Base-by-base conservation (phyloP, 2,797 vertebrate species). In the Epinephelus awoara region DNA sequence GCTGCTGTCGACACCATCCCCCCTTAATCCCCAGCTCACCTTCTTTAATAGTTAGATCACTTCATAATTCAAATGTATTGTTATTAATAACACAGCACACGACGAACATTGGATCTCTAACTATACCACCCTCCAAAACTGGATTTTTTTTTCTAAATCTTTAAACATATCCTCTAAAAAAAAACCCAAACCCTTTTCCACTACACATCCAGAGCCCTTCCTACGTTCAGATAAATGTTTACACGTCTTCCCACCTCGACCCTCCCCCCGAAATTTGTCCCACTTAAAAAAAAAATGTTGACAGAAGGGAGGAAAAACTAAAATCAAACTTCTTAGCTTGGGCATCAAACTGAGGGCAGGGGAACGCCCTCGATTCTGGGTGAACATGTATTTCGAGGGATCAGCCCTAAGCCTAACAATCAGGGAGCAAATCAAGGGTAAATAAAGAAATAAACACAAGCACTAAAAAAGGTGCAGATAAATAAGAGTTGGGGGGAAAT, bases 81-180 rank as follows among this genome's bases (percentile, higher is more conserved):
- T 89, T 88, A 91, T 90, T 94, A 92, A 86, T 89, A 93, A 92
- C 95, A 96, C 96, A 62, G 85, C 94, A 95, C 93, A 94, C 94
- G 50, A 91, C 82, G 67, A 91, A 94, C 82, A 92, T 81, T 84
- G 90, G 89, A 93, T 91, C 87, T 89, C 84, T 91, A 93, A 89
- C 91, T 93, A 90, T 79, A 89, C 85, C 90, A 91, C 88, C 90
- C 89, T 91, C 56, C 10, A 84, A 86, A 76, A 72, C 80, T 82
- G 42, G 70, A 84, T 87, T 85, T 56, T 77, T 78, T 61, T 59
- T 62, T 38, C 25, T 72, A 74, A 69, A 65, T 34, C 15, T 80
- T 75, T 61, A 46, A 68, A 82, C 64, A 59, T 51, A 57, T 62
- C 67, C 57, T 67, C 55, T 72, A 52, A 64, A 76, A 67, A 23